Percentiles rank a stretch among this genome's conserved stretches.
Evolutionary conservation across 1,140 invertebrate species (phyloP).

Genomic region (Papilio dardanus): DNA sequence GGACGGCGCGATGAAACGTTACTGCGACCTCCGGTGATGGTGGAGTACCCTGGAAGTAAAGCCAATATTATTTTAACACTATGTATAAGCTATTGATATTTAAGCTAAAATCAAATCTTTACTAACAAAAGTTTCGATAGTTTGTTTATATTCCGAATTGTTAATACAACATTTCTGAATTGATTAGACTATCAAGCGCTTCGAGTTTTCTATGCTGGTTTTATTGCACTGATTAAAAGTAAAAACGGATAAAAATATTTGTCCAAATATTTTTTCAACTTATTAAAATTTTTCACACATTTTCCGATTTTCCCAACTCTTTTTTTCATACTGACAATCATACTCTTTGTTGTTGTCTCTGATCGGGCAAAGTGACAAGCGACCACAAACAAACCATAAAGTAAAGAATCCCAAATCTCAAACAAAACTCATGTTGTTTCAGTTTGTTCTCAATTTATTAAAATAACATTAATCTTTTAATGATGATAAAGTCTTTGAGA

Average conservation of each 20-base stretch:
- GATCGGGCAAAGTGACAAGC: background rate
- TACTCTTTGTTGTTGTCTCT: background rate
- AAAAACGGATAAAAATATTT: too few species aligned
- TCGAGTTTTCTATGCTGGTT: too few species aligned
- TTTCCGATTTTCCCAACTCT: too few species aligned
- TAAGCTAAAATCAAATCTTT: too few species aligned
- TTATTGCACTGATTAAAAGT: too few species aligned
- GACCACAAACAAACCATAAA: conserved; percentile 4
- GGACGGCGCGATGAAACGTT: background rate
- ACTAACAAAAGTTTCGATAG: too few species aligned
- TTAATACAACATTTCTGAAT: too few species aligned
- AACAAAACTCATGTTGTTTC: conserved; percentile 14
- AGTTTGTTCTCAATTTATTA: conserved; percentile 7
- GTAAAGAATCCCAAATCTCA: background rate
- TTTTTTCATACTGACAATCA: background rate
- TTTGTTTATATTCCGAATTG: too few species aligned
- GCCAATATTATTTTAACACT: too few species aligned
- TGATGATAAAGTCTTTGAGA: conserved; percentile 10
- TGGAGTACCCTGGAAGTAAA: background rate
- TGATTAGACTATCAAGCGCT: too few species aligned
- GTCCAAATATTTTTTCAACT: too few species aligned
- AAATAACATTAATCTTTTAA: conserved; percentile 13
- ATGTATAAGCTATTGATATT: too few species aligned
- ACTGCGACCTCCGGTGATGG: background rate
- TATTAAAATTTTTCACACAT: background rate